A percentile compares a stretch with the other conserved stretches of the same genome.
Evolutionary conservation across 2,113 vertebrate species (phyloP).

Genomic region (Lota lota): DNA sequence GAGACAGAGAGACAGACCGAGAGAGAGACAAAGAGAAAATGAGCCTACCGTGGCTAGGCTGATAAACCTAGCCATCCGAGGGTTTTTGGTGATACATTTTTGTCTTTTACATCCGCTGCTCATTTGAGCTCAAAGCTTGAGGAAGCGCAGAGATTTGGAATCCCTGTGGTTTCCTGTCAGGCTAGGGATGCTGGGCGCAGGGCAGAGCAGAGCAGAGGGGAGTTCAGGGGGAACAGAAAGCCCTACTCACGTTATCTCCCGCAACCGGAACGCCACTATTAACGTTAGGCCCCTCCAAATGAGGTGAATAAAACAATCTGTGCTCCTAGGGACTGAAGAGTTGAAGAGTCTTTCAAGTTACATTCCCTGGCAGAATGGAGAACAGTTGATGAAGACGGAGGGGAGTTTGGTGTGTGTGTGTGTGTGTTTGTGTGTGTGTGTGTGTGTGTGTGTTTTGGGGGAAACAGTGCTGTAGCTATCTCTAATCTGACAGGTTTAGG

Average conservation of each 20-base stretch:
- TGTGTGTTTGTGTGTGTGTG: not conserved
- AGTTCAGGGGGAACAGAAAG: too few relatives aligned
- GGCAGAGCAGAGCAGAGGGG: constrained; percentile 29
- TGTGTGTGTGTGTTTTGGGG: not conserved
- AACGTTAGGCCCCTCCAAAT: constrained; percentile 47
- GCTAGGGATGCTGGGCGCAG: too few relatives aligned
- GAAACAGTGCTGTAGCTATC: constrained; percentile 40
- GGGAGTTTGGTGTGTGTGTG: constrained; percentile 21
- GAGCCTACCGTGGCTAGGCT: constrained; percentile 27
- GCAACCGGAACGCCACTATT: constrained; percentile 54
- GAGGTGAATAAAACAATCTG: constrained; percentile 53
- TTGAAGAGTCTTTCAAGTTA: constrained; percentile 26
- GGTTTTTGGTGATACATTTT: constrained; percentile 53
- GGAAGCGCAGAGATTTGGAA: constrained; percentile 36
- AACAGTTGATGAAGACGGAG: constrained; percentile 37
- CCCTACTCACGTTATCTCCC: constrained; percentile 38
- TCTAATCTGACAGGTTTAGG: constrained; percentile 37
- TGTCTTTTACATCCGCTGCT: constrained; percentile 34
- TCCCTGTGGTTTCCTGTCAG: constrained; percentile 29
- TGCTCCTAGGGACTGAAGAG: not conserved
- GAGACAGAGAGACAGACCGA: too few relatives aligned
- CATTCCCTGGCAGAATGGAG: constrained; percentile 30
- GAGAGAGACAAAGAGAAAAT: too few relatives aligned
- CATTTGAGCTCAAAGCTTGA: constrained; percentile 30
- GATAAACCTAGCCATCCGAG: constrained; percentile 53